Conservation (phyloP, 64 coral and sea anemone genomes). For the Acropora yongei region DNA sequence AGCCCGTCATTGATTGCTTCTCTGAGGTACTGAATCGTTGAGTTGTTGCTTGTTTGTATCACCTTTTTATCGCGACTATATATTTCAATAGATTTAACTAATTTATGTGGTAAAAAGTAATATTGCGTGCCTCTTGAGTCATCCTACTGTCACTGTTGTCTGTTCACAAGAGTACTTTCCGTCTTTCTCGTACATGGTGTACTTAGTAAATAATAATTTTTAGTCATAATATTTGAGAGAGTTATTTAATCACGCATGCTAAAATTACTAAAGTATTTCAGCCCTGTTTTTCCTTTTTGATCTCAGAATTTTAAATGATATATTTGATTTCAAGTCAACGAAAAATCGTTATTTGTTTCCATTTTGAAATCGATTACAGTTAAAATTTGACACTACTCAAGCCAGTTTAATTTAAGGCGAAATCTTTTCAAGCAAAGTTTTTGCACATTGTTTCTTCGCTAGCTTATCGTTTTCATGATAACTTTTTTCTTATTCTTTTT, state of each 20-base stretch:
- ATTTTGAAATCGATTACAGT: neutral
- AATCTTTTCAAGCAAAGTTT: too few species aligned
- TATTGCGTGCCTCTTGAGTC: neutral
- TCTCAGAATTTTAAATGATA: neutral
- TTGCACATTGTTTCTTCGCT: too few species aligned
- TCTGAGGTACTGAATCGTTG: conserved; percentile 69
- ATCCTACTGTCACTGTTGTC: neutral
- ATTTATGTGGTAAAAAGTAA: neutral
- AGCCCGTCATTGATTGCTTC: conserved; percentile 82
- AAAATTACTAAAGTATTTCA: neutral
- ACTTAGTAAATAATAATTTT: neutral
- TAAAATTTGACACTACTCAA: neutral
- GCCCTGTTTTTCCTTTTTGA: neutral
- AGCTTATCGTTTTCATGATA: neutral
- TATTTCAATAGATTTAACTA: neutral
- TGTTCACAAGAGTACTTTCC: neutral
- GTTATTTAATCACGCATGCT: neutral
- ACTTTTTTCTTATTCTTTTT: neutral
- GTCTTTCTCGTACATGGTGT: neutral
- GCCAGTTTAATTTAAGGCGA: too few species aligned
- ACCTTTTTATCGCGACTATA: neutral
- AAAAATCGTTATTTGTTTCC: neutral
- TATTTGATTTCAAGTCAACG: neutral
- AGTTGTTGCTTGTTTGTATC: neutral
- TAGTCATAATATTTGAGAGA: neutral